phyloP scores from a whole-genome alignment of 2,797 vertebrate genomes.

The Hippocampus kuda region DNA sequence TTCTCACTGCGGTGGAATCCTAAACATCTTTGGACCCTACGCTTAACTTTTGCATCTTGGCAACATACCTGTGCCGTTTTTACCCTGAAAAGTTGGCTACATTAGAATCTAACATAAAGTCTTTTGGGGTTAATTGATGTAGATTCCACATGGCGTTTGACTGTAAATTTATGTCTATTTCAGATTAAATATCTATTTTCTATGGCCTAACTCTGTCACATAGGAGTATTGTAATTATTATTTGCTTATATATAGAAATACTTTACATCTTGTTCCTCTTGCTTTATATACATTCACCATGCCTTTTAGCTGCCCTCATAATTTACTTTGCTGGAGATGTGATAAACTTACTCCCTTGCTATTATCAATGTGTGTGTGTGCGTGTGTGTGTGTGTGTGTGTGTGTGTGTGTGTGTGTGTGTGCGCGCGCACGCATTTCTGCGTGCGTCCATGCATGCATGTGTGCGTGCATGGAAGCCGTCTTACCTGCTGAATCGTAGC shows the following conservation, averaged over 20 bases:
- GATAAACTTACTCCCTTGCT: not conserved
- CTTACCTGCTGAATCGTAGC: conserved; percentile 95
- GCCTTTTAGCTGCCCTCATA: not conserved
- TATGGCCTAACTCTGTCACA: not conserved
- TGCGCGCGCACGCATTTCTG: conserved; percentile 1
- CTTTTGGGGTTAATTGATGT: not conserved
- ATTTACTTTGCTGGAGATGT: not conserved
- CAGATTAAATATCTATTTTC: not conserved
- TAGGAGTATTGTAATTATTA: no score
- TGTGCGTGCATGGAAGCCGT: conserved; percentile 21
- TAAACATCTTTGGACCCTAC: not conserved
- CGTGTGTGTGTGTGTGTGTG: conserved; percentile 12
- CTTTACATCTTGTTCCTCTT: not conserved
- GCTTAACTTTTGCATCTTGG: not conserved
- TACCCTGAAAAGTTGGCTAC: not conserved
- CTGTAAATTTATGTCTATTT: not conserved
- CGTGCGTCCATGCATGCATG: not conserved
- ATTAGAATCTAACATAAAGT: not conserved
- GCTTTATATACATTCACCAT: not conserved
- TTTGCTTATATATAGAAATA: not conserved
- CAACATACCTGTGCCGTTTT: not conserved
- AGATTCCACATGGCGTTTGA: not conserved
- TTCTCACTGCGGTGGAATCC: not conserved
- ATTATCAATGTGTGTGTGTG: conserved; percentile 7
- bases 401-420: conserved; percentile 11